phyloP scores from a whole-genome alignment of 2,888 invertebrate species.

The Thymelicus acteon region DNA sequence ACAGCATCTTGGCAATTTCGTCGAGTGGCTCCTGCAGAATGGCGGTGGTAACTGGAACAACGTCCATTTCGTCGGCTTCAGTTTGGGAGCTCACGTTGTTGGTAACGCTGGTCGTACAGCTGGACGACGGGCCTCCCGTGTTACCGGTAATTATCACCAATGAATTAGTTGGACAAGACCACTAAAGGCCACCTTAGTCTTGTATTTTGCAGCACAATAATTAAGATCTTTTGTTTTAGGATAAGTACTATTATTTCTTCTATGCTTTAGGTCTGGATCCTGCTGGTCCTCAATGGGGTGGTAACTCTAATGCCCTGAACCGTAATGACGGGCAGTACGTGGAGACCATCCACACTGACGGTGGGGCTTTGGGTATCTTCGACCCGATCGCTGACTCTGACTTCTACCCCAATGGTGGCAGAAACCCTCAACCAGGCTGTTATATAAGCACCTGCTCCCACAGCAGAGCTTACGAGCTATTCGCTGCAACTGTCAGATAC shows the following conservation, averaged over 20 bases:
- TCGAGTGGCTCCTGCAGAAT: conserved; percentile 48
- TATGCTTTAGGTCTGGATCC: conserved; percentile 66
- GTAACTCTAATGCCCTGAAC: conserved; percentile 59
- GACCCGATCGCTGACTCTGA: conserved; percentile 60
- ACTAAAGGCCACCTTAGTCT: no score
- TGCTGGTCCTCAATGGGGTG: conserved; percentile 65
- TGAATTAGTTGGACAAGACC: no score
- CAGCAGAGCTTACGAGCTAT: conserved; percentile 58
- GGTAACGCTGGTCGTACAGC: conserved; percentile 57
- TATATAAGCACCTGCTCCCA: conserved; percentile 64
- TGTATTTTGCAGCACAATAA: no score
- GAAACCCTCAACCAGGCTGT: conserved; percentile 69
- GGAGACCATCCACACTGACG: conserved; percentile 72
- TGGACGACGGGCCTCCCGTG: conserved; percentile 52
- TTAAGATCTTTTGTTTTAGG: not conserved
- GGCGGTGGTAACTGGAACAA: conserved; percentile 48
- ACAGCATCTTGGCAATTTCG: conserved; percentile 55
- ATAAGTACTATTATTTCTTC: no score
- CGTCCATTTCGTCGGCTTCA: conserved; percentile 62
- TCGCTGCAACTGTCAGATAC: conserved; percentile 60
- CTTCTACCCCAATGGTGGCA: conserved; percentile 75
- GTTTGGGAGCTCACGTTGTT: conserved; percentile 62
- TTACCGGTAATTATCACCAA: conserved; percentile 53
- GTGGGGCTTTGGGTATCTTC: conserved; percentile 64
- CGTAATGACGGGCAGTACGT: conserved; percentile 60